Conservation (phyloP, 2,888 invertebrate genomes). For the Lasioglossum marginatum region DNA sequence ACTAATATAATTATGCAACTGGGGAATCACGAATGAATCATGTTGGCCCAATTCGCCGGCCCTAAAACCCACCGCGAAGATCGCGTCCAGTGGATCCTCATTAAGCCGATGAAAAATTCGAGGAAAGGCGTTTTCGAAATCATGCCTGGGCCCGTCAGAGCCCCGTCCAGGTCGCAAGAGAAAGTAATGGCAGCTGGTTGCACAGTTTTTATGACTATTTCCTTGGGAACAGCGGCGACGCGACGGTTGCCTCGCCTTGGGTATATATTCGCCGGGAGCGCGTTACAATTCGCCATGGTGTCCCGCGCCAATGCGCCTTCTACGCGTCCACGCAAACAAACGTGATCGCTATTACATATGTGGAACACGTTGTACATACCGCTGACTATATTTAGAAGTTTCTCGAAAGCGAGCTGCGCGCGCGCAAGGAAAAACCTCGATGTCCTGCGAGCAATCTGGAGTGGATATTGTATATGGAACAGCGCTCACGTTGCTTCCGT, state of each 20-base stretch:
- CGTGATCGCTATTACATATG: slow-evolving; percentile 63
- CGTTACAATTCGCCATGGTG: slow-evolving; percentile 49
- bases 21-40: neutral
- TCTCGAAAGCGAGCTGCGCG: slow-evolving; percentile 52
- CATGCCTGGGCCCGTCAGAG: neutral
- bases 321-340: slow-evolving; percentile 28
- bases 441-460: neutral
- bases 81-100: neutral
- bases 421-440: slow-evolving; percentile 44
- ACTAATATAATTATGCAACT: neutral
- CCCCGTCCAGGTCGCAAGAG: slow-evolving; percentile 54
- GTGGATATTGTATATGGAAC: neutral
- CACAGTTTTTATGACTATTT: slow-evolving; percentile 62
- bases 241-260: slow-evolving; percentile 35
- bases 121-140: slow-evolving; percentile 48
- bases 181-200: slow-evolving; percentile 54
- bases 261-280: slow-evolving; percentile 39
- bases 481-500: neutral
- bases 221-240: slow-evolving; percentile 23
- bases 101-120: slow-evolving; percentile 19
- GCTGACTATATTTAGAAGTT: slow-evolving; percentile 67
- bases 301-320: slow-evolving; percentile 31
- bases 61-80: neutral
- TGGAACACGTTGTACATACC: slow-evolving; percentile 63
- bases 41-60: neutral